Evolutionary conservation across 1,140 invertebrate species (phyloP).

Genomic region (Nephila pilipes): DNA sequence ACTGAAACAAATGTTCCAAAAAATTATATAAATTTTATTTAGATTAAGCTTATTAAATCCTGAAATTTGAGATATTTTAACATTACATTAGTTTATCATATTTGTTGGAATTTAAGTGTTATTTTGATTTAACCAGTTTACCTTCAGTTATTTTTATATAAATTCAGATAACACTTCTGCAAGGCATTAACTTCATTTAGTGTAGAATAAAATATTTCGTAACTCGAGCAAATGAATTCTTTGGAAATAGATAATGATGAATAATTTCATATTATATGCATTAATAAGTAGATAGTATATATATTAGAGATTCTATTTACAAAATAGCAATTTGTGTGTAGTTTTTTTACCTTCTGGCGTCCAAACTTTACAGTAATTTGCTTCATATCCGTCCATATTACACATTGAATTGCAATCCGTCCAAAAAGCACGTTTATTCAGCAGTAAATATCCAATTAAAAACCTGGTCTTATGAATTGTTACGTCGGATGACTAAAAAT

Average conservation of each 20-base stretch:
- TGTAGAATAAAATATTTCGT: too few species aligned
- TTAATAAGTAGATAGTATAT: not conserved
- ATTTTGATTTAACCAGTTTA: too few species aligned
- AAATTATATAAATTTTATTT: too few species aligned
- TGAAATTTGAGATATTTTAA: too few species aligned
- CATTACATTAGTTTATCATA: too few species aligned
- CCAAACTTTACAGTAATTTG: constrained; percentile 55
- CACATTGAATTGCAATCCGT: constrained; percentile 25
- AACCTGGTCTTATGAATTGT: not conserved
- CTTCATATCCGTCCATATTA: constrained; percentile 61
- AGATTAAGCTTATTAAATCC: too few species aligned
- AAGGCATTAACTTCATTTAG: not conserved
- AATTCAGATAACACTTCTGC: not conserved
- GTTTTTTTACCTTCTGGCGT: constrained; percentile 46
- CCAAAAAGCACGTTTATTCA: constrained; percentile 1
- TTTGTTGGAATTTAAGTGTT: too few species aligned
- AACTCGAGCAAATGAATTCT: constrained; percentile 2
- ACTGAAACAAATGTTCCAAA: too few species aligned
- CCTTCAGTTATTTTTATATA: not conserved
- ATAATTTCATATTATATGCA: constrained; percentile 17
- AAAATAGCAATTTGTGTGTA: constrained; percentile 26
- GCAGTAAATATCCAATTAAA: not conserved
- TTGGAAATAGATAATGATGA: not conserved
- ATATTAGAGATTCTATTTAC: constrained; percentile 29
- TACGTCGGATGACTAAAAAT: too few species aligned